Evolutionary conservation across 2,113 vertebrate genomes (phyloP), one percentile per base, ranked within the genome.

Genomic region (Saguinus midas): DNA sequence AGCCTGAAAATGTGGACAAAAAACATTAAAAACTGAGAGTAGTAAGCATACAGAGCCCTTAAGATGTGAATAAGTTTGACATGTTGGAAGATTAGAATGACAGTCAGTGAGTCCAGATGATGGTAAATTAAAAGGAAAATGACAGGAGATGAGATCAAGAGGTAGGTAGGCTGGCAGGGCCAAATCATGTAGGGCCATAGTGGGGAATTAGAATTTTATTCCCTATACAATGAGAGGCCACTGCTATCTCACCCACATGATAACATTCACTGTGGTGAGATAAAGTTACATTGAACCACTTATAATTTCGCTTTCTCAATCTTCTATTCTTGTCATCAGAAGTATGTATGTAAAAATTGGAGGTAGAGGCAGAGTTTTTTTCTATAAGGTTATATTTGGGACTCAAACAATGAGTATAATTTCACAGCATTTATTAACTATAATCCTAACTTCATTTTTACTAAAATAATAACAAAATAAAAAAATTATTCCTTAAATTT

Each of bases 381-480:
- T 78, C 43, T 37, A 9, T 40, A 78, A 81, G 8, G 14, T 61
- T 97, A 50, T 48, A 83, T 90, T 95, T 95, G 86, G 93, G 80
- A 76, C n/a, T 92, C 48, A 96, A 91, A 88, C 35, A 18, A 70
- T 70, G 11, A 75, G 27, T 70, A 73, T 40, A 95, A 75, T 72
- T 80, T 72, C 32, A 90, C 0, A 95, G 43, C 12, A 92, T 8
- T 81, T 84, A 91, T 84, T 76, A 91, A 76, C 27, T 93, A 92
- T 32, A 70, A 85, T 52, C 82, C 52, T 72, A 93, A 90, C 18
- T 58, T n/a, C 0, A 48, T 0, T 92, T 94, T 84, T 87, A 82
- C 17, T 92, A 85, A 84, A 88, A 97, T 82, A 96, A 88, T 93
- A 25, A 79, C 68, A 79, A 70, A 37, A 52, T 45, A 50, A 37